phyloP scores from a whole-genome alignment of 2,113 vertebrate species.

The Perca fluviatilis region DNA sequence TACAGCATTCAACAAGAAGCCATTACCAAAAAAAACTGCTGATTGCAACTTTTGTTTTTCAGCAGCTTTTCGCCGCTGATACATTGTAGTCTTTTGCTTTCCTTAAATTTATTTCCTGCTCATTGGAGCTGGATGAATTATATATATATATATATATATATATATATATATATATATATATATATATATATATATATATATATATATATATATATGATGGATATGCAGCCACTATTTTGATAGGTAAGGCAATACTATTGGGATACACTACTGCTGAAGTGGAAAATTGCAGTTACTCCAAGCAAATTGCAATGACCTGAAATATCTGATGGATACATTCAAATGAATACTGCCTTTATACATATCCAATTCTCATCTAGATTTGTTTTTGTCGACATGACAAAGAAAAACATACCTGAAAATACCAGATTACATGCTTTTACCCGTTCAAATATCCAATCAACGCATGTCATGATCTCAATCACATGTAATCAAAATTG shows the following conservation, averaged over 20 bases:
- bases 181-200: too few relatives aligned
- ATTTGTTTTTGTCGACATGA: not conserved
- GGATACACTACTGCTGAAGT: constrained; percentile 17
- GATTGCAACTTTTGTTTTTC: constrained; percentile 5
- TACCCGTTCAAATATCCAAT: not conserved
- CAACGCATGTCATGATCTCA: not conserved
- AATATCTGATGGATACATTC: not conserved
- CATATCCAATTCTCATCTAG: not conserved
- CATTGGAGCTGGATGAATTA: constrained; percentile 4
- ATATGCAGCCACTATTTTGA: constrained; percentile 13
- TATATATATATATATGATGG: too few relatives aligned
- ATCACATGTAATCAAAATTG: not conserved
- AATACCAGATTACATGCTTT: not conserved
- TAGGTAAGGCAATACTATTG: constrained; percentile 5
- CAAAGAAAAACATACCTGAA: constrained; percentile 1
- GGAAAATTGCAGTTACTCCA: constrained; percentile 30
- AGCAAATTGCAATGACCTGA: constrained; percentile 18
- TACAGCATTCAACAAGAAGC: constrained; percentile 23
- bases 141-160: not conserved
- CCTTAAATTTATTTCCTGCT: not conserved
- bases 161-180: too few relatives aligned
- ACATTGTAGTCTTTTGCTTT: not conserved
- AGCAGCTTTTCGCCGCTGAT: constrained; percentile 4
- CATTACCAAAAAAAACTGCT: constrained; percentile 18
- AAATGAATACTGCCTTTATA: not conserved